These are phyloP conservation scores for Hymenopus coronatus DNA, from an alignment of 2,888 invertebrate genomes.

Conservation along the genomic window DNA sequence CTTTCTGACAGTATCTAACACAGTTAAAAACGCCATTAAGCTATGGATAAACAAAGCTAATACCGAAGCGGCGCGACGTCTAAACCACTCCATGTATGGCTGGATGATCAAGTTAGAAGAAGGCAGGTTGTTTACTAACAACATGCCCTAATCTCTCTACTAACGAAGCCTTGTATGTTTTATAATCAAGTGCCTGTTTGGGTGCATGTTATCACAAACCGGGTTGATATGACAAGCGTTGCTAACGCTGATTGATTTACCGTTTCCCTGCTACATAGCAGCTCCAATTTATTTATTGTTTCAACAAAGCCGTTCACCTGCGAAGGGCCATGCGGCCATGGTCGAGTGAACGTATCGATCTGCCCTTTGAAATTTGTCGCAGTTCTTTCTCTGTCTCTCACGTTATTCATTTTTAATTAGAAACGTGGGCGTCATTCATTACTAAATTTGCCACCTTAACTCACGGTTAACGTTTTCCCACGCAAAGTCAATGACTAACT, in stretches of 20 bases:
- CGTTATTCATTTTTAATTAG: neutral
- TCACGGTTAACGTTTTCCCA: neutral
- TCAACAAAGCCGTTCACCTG: neutral
- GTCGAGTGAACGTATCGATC: neutral
- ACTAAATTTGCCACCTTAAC: neutral
- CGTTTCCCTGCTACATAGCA: neutral
- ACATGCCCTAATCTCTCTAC: no score
- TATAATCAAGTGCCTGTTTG: no score
- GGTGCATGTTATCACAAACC: neutral
- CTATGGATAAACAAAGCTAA: no score
- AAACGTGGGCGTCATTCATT: neutral
- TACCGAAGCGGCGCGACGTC: no score
- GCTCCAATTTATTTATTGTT: neutral
- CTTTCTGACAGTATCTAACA: no score
- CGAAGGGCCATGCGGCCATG: neutral
- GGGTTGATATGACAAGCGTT: neutral
- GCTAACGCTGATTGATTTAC: neutral
- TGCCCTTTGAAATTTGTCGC: neutral
- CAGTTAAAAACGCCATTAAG: no score
- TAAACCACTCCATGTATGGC: no score
- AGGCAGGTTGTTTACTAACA: no score
- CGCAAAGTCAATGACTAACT: no score
- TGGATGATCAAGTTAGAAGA: no score
- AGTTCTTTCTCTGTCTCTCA: neutral
- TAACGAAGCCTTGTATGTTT: no score